Evolutionary conservation across 2,888 invertebrate genomes (phyloP), one percentile per base, ranked within the genome.

Genomic region (Tiliacea citrago): DNA sequence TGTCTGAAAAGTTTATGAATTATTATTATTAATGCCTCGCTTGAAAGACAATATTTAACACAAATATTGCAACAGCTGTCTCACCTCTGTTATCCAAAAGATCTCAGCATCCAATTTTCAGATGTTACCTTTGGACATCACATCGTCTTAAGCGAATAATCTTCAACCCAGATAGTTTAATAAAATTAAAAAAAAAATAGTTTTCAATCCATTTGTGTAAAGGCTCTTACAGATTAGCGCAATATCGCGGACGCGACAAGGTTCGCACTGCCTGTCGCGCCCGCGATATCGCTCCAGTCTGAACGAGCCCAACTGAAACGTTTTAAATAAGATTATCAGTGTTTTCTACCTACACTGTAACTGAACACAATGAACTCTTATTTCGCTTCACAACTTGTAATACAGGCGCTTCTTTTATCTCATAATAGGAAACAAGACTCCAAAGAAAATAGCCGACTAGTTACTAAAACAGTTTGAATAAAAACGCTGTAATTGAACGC

Each of bases 401-500:
- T 47, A 35, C 9, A 49, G 12, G 42, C 49, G 16, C 29, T 21
- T 53, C 1, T 21, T 79, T 72, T 62, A 62, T 57, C 42, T 72
- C 35, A 42, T 39, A 81, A 61, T 21, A 81, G 12, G n/a, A 73
- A 53, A 8, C 45, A 39, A 53, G 53, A 61, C 6, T 55, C 21
- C 8, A 61, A 55, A 29, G n/a, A 61, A 61, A 70, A 45, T 29
- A 35, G 13, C 29, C 45, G 45, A 63, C 45, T 35, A 53, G 42
- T 69, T 66, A 62, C 45, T 9, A 29, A 29, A 2, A 10, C 47
- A 47, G 29, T 51, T 47, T 29, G 24, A 49, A 61, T 2, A 55
- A 69, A 83, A 73, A 67, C 29, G 53, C 21, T 18, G 60, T 73
- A 73, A 62, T 58, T 49, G n/a, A 53, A 42, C 18, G 10, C 57